Conservation (phyloP, 2,888 invertebrate genomes). For the Helleia helle region DNA sequence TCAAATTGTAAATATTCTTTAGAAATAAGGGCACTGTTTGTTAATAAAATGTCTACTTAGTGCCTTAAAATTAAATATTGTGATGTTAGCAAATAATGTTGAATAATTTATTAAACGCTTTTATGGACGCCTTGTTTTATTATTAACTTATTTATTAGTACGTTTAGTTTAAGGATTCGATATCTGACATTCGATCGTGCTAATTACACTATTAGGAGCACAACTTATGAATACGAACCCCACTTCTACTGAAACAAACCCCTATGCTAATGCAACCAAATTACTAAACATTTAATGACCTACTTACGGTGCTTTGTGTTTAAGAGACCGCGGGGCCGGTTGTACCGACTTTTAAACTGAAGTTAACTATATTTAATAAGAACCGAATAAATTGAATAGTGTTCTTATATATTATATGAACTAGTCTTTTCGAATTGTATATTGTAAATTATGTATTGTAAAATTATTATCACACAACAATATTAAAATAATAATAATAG, state of each 20-base stretch:
- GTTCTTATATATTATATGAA: too few species aligned
- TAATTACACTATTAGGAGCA: conserved; percentile 34
- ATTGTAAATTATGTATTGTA: too few species aligned
- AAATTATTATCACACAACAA: too few species aligned
- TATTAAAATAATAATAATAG: too few species aligned
- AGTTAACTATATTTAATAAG: conserved; percentile 13
- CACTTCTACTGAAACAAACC: conserved; percentile 34
- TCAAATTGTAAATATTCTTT: background rate
- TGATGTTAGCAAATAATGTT: conserved; percentile 46
- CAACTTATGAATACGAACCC: conserved; percentile 34
- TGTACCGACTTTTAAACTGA: conserved; percentile 18
- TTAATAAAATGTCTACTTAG: conserved; percentile 34
- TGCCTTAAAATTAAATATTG: conserved; percentile 53
- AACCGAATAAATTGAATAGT: too few species aligned
- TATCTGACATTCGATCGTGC: conserved; percentile 26
- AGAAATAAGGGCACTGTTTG: conserved; percentile 37
- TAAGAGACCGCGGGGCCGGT: conserved; percentile 29
- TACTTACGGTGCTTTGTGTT: conserved; percentile 39
- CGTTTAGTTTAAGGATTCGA: conserved; percentile 13
- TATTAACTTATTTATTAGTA: conserved; percentile 14
- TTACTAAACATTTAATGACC: conserved; percentile 48
- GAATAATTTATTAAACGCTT: conserved; percentile 32
- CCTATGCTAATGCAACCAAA: conserved; percentile 52
- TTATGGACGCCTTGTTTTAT: conserved; percentile 21
- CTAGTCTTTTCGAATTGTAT: too few species aligned